Evolutionary conservation across 2,797 vertebrate genomes (phyloP).

Genomic region (Catharus ustulatus): DNA sequence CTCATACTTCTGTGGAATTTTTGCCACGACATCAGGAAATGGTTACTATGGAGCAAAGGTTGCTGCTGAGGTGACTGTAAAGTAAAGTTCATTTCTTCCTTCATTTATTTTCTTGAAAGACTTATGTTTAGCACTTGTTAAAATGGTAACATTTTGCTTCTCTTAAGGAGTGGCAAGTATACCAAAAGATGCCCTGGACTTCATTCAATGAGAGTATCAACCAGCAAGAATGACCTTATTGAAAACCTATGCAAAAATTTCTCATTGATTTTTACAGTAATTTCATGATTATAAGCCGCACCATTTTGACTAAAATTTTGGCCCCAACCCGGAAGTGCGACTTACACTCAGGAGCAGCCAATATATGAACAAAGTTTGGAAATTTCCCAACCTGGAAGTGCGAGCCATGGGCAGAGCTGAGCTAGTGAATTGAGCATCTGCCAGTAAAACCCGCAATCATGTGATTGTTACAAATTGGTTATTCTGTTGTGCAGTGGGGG

Average conservation of each 20-base stretch:
- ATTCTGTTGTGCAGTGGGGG: too few relatives aligned
- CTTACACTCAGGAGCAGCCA: too few relatives aligned
- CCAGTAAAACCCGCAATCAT: too few relatives aligned
- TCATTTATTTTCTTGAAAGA: neutral
- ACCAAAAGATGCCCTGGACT: neutral
- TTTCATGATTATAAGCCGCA: too few relatives aligned
- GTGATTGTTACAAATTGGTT: too few relatives aligned
- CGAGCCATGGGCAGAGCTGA: too few relatives aligned
- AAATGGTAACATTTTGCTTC: neutral
- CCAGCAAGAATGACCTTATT: neutral
- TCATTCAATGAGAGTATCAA: neutral
- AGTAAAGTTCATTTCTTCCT: neutral
- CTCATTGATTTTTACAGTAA: neutral
- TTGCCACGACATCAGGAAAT: neutral
- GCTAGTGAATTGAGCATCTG: too few relatives aligned
- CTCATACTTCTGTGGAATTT: neutral
- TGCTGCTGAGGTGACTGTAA: neutral
- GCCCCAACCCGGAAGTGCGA: too few relatives aligned
- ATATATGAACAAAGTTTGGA: too few relatives aligned
- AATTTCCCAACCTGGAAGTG: too few relatives aligned
- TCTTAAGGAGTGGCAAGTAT: neutral
- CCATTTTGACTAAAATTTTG: too few relatives aligned
- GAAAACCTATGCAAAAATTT: neutral
- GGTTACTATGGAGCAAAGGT: constrained; percentile 1
- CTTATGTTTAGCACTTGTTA: neutral